These are phyloP conservation scores for Phoebastria nigripes DNA, from an alignment of 2,797 vertebrate genomes.

Conservation along the genomic window DNA sequence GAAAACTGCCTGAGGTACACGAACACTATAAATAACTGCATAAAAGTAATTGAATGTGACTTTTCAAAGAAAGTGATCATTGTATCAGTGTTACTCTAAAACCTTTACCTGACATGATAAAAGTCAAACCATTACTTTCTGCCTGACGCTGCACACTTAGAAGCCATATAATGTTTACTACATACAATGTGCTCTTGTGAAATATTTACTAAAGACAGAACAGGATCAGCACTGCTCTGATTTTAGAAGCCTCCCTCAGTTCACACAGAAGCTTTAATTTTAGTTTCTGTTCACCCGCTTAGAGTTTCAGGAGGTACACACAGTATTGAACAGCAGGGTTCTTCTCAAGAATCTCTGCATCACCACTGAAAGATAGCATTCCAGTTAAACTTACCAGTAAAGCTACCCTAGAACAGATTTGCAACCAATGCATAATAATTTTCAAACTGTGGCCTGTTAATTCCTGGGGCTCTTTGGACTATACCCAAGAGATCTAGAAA, in stretches of 20 bases:
- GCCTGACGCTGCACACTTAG: neutral
- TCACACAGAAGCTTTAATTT: neutral
- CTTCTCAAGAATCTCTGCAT: neutral
- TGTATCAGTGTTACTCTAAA: neutral
- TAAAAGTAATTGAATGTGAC: neutral
- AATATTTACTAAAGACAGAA: neutral
- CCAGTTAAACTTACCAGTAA: neutral
- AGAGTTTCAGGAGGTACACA: neutral
- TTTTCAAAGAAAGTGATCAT: constrained; percentile 6
- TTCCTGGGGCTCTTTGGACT: neutral
- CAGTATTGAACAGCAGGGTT: neutral
- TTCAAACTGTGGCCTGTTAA: neutral
- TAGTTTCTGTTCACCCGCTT: neutral
- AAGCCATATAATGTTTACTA: neutral
- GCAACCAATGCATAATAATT: neutral
- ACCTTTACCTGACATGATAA: neutral
- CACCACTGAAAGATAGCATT: neutral
- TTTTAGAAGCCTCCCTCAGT: neutral
- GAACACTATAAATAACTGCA: neutral
- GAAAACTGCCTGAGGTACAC: neutral
- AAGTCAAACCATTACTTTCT: neutral
- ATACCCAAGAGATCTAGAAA: neutral
- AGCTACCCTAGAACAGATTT: neutral
- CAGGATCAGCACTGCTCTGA: neutral
- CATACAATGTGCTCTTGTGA: neutral